Conservation (phyloP, 2,113 vertebrate genomes). For the Serinus canaria region DNA sequence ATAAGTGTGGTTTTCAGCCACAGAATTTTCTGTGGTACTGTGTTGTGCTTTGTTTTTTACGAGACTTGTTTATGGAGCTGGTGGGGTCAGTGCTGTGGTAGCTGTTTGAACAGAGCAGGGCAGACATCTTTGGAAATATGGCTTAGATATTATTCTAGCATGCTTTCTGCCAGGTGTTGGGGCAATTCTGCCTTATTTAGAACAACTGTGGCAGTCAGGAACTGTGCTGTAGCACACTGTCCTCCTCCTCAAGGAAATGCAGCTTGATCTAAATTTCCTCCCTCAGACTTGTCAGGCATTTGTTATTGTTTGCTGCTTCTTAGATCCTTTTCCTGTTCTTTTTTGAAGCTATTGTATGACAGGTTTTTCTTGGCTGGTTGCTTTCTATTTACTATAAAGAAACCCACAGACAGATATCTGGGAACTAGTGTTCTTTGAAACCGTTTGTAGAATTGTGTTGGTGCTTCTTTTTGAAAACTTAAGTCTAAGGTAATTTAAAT, state of each 20-base stretch:
- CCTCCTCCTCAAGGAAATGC: constrained; percentile 64
- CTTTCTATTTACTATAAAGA: constrained; percentile 50
- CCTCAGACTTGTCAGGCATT: constrained; percentile 31
- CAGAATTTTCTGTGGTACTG: not conserved
- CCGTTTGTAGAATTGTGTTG: not conserved
- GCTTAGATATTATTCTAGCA: not conserved
- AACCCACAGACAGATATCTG: not conserved
- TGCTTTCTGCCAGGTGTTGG: not conserved
- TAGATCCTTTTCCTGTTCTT: constrained; percentile 66
- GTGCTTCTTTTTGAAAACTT: not conserved
- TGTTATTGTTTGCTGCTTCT: constrained; percentile 65
- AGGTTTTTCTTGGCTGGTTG: constrained; percentile 63
- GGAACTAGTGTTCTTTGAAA: not conserved
- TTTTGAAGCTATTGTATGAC: constrained; percentile 55
- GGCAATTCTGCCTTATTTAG: constrained; percentile 18
- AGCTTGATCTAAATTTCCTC: constrained; percentile 66
- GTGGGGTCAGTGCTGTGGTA: not conserved
- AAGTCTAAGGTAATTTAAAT: not conserved
- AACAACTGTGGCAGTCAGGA: not conserved
- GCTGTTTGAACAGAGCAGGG: not conserved
- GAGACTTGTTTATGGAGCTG: not conserved
- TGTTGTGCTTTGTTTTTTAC: not conserved
- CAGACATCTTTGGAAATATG: not conserved
- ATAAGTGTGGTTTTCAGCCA: not conserved
- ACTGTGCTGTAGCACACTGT: not conserved